A percentile compares a stretch with the other conserved stretches of the same genome.
Conservation (phyloP, 2,113 vertebrate species). For the Martes martes region DNA sequence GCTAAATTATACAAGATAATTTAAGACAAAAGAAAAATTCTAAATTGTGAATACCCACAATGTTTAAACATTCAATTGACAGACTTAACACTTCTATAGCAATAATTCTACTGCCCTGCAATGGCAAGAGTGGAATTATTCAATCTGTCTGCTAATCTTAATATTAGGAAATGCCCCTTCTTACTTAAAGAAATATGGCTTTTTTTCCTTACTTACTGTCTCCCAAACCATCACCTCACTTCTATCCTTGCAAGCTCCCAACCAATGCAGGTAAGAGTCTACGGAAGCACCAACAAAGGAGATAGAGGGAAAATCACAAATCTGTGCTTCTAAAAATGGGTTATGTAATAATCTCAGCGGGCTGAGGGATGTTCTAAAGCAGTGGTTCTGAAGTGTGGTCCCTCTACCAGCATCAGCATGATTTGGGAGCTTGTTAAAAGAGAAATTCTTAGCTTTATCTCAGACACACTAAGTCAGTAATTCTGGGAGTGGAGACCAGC, state of each 20-base stretch:
- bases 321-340: neutral
- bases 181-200: neutral
- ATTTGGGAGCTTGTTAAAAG: neutral
- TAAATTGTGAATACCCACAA: neutral
- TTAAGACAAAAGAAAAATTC: neutral
- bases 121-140: neutral
- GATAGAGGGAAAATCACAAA: neutral
- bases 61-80: neutral
- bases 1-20: conserved; percentile 21
- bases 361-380: neutral
- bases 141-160: neutral
- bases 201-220: neutral
- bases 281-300: neutral
- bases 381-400: neutral
- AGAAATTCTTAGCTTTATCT: neutral
- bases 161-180: neutral
- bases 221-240: neutral
- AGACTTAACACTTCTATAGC: neutral
- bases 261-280: neutral
- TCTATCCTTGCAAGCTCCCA: neutral
- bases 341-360: neutral
- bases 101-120: neutral
- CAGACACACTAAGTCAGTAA: neutral
- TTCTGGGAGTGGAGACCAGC: neutral
- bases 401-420: neutral